These are phyloP conservation scores for Neogale vison DNA, from an alignment of 2,113 vertebrate species.

Conservation along the genomic window DNA sequence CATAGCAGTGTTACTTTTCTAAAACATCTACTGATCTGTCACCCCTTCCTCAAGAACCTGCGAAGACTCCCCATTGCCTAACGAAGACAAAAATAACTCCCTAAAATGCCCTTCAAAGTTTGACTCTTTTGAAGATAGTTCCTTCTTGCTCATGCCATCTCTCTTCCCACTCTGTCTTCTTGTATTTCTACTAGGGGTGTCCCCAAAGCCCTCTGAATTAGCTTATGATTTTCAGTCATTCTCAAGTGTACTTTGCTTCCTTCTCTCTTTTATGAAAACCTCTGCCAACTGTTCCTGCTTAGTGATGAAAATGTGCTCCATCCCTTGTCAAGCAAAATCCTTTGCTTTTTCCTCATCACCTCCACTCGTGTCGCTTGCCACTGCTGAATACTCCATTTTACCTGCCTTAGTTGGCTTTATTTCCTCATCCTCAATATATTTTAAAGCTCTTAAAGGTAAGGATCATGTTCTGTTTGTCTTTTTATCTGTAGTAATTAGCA, in stretches of 20 bases:
- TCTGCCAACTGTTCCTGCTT: neutral
- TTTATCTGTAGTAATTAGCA: neutral
- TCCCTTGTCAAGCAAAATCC: neutral
- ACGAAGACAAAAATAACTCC: neutral
- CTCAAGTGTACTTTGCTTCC: neutral
- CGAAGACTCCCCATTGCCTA: neutral
- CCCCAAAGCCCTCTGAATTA: neutral
- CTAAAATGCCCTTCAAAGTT: neutral
- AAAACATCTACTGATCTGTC: neutral
- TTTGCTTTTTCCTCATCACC: neutral
- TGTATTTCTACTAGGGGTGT: neutral
- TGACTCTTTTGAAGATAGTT: accelerated
- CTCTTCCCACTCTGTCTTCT: neutral
- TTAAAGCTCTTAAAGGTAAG: neutral
- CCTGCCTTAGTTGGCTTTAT: neutral
- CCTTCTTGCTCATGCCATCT: neutral
- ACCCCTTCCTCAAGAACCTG: neutral
- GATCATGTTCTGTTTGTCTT: neutral
- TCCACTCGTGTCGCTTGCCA: neutral
- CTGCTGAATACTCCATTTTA: neutral
- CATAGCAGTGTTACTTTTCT: neutral
- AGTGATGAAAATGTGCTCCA: neutral
- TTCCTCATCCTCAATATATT: neutral
- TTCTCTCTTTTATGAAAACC: neutral
- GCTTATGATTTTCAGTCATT: neutral